These are phyloP conservation scores for Acanthis flammea DNA, from an alignment of 2,797 vertebrate species.

Conservation along the genomic window DNA sequence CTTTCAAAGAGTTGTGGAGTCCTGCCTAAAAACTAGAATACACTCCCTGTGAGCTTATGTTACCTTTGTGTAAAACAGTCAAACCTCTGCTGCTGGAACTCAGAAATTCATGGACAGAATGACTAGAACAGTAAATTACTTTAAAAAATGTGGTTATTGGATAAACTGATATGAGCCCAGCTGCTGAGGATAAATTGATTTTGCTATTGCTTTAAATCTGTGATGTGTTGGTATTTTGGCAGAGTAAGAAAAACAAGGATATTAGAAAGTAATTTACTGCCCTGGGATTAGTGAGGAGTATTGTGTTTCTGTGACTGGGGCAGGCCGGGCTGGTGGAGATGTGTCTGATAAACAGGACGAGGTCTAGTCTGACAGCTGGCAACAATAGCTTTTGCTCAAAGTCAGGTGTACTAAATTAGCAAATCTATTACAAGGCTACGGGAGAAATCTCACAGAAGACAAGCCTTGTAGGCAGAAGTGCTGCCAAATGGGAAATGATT, in stretches of 20 bases:
- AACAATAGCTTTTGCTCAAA: slow-evolving; percentile 54
- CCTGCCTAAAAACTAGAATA: neutral
- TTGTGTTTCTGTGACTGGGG: slow-evolving; percentile 11
- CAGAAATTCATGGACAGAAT: neutral
- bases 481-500: slow-evolving; percentile 82
- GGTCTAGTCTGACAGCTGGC: slow-evolving; percentile 68
- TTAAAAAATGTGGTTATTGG: neutral
- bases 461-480: slow-evolving; percentile 66
- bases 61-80: slow-evolving; percentile 14
- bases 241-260: slow-evolving; percentile 49
- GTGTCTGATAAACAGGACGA: slow-evolving; percentile 67
- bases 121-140: neutral
- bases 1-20: slow-evolving; percentile 7
- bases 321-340: slow-evolving; percentile 28
- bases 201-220: slow-evolving; percentile 50
- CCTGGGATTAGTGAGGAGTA: slow-evolving; percentile 20
- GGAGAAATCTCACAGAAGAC: slow-evolving; percentile 60
- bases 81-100: neutral
- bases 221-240: slow-evolving; percentile 49
- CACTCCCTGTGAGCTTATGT: neutral
- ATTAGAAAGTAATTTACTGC: slow-evolving; percentile 55
- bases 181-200: slow-evolving; percentile 36
- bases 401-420: slow-evolving; percentile 70
- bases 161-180: neutral
- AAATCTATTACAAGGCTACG: slow-evolving; percentile 56